phyloP scores from a whole-genome alignment of 2,113 vertebrate species.

The Mus pahari region DNA sequence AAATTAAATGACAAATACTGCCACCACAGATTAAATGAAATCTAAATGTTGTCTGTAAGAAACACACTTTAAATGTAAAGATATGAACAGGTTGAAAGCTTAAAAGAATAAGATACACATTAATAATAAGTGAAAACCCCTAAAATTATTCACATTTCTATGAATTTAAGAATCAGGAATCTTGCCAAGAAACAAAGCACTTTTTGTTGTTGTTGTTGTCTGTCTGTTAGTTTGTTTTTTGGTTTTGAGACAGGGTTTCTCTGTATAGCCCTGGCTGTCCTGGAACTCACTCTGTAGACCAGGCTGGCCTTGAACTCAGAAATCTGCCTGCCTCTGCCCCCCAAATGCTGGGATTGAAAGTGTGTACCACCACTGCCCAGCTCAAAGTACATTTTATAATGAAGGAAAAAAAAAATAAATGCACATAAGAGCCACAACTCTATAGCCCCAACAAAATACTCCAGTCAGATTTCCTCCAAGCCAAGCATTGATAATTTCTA shows the following conservation, averaged over 20 bases:
- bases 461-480: background rate
- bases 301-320: no score
- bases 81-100: background rate
- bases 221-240: no score
- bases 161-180: background rate
- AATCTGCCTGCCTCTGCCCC: no score
- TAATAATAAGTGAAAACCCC: slow-evolving; percentile 53
- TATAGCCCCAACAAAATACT: slow-evolving; percentile 32
- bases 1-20: slow-evolving; percentile 28
- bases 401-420: background rate
- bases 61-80: slow-evolving; percentile 34
- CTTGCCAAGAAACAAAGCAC: slow-evolving; percentile 5
- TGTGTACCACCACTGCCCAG: no score
- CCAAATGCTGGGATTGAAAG: no score
- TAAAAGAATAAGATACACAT: slow-evolving; percentile 9
- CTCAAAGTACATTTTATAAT: slow-evolving; percentile 34
- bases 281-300: no score
- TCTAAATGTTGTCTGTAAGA: background rate
- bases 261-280: no score
- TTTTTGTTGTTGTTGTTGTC: no score
- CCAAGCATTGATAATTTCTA: background rate
- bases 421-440: background rate
- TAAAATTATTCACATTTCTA: slow-evolving; percentile 30
- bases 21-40: slow-evolving; percentile 5
- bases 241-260: no score